Evolutionary conservation across 2,113 vertebrate genomes (phyloP), one percentile per base, ranked within the genome.

Genomic region (Coptodon bakossiorum): DNA sequence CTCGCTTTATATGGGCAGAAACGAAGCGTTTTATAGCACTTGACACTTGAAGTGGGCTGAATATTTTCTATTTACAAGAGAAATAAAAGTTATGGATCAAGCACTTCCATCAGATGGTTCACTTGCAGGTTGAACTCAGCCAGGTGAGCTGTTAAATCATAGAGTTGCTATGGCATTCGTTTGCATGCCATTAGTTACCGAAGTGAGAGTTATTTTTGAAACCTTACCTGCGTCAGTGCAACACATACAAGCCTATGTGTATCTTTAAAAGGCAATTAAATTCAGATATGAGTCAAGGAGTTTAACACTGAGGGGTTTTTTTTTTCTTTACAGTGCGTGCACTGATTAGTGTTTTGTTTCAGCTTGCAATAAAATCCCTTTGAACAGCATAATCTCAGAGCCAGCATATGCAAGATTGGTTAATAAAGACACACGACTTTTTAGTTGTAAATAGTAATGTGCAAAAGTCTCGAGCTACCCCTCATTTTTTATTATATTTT

Each of bases 101-200:
- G 22, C 54, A 17, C 11, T 57, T 45, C 80, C 83, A 84, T 88
- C 36, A 82, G 63, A 84, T 45, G 24, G 63, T 29, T 87, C 29
- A 63, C 27, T 45, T 54, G 24, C 79, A 29, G 38, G 31, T 5
- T 61, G 84, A 91, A 85, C 53, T 83, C 34, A 50, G 27, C 63
- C 73, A 84, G 88, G 83, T 90, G 56, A 83, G 79, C 81, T 85
- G 36, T 88, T 61, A 24, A 50, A 61, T 57, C 53, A 54, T 6
- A 81, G 84, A 86, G 92, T 94, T 95, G 93, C 93, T 88, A 93
- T 94, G 92, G 94, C 53, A 31, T 84, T 94, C 71, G 17, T 81
- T 84, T 81, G 59, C 50, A 82, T 66, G 81, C 89, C 88, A 90
- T 90, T 82, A 90, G 40, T 78, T 80, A n/a, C 68, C 84, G 52